phyloP scores from a whole-genome alignment of 2,888 invertebrate genomes.

The Cylloceria caligata region DNA sequence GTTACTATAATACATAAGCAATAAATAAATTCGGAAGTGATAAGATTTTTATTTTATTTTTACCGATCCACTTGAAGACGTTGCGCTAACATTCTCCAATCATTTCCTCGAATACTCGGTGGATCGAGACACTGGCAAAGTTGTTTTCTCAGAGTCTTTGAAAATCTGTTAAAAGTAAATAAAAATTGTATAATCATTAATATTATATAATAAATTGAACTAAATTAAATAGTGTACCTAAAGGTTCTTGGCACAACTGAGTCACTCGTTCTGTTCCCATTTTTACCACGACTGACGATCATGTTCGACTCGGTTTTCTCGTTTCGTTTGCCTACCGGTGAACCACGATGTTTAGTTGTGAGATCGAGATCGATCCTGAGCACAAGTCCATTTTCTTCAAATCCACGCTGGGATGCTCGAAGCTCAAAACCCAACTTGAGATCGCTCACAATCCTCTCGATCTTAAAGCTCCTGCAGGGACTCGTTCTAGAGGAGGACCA shows the following conservation, averaged over 20 bases:
- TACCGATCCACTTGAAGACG: constrained; percentile 92
- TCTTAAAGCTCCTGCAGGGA: constrained; percentile 93
- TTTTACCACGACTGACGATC: constrained; percentile 74
- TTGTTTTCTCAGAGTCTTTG: constrained; percentile 87
- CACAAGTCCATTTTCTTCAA: constrained; percentile 75
- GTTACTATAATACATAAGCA: constrained; percentile 6
- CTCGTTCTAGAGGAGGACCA: constrained; percentile 92
- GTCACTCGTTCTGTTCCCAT: constrained; percentile 73
- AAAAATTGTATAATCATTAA: background rate
- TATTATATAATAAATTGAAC: background rate
- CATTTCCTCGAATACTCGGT: constrained; percentile 94
- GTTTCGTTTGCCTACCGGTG: constrained; percentile 65
- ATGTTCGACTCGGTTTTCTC: constrained; percentile 71
- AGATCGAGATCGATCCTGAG: constrained; percentile 77
- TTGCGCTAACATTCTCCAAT: constrained; percentile 97
- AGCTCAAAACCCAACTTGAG: constrained; percentile 75
- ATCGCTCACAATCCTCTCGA: constrained; percentile 85
- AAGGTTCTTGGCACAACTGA: constrained; percentile 76
- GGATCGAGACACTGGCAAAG: constrained; percentile 93
- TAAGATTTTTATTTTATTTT: too few species aligned
- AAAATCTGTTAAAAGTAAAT: constrained; percentile 71
- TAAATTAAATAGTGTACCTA: constrained; percentile 67
- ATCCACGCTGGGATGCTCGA: constrained; percentile 75
- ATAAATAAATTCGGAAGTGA: too few species aligned
- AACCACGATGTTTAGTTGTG: constrained; percentile 71